Conservation (phyloP, 1,140 invertebrate species). For the Meloidogyne chitwoodi region DNA sequence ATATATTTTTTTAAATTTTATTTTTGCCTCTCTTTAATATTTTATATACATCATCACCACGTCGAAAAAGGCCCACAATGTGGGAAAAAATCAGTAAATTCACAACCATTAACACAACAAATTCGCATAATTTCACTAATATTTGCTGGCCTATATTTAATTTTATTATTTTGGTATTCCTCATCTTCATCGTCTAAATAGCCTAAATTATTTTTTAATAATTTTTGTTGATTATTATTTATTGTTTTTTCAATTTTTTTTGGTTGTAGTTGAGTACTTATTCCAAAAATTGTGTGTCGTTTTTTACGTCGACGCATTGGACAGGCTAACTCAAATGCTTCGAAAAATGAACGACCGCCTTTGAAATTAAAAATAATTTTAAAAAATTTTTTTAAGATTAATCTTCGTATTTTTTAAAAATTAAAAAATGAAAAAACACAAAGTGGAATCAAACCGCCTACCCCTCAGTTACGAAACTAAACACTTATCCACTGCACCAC, state of each 20-base stretch:
- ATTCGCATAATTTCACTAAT: conserved; percentile 37
- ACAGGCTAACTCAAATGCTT: conserved; percentile 39
- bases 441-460: too few relatives aligned
- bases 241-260: too few relatives aligned
- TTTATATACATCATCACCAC: too few relatives aligned
- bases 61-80: conserved; percentile 34
- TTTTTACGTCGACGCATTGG: conserved; percentile 28
- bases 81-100: conserved; percentile 39
- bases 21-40: too few relatives aligned
- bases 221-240: too few relatives aligned
- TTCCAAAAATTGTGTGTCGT: conserved; percentile 14
- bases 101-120: conserved; percentile 39
- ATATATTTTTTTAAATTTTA: too few relatives aligned
- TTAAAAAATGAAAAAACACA: too few relatives aligned
- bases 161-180: neutral
- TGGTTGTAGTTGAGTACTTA: neutral
- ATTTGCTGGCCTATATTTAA: conserved; percentile 33
- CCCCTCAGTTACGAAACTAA: too few relatives aligned
- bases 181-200: neutral
- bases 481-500: too few relatives aligned
- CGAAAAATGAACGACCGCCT: conserved; percentile 40
- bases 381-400: too few relatives aligned
- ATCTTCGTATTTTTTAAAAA: too few relatives aligned
- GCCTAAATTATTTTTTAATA: neutral
- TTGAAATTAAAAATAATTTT: neutral